These are phyloP conservation scores for Cheilosia grossa DNA, from an alignment of 2,888 invertebrate species.

Conservation along the genomic window DNA sequence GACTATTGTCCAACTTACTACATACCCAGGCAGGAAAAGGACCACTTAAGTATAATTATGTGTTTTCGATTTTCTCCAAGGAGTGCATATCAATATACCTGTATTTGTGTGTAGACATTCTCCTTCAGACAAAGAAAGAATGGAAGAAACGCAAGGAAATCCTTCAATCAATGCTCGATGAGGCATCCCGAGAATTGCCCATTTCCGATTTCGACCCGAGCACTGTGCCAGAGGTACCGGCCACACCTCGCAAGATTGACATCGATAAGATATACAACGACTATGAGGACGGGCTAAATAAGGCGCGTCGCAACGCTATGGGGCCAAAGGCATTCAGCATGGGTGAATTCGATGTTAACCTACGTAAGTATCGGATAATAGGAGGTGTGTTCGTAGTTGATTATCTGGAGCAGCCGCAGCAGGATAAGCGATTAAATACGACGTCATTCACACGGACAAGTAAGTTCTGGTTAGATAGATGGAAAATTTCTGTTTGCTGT, in stretches of 20 bases:
- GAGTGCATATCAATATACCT: constrained; percentile 31
- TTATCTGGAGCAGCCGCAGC: constrained; percentile 90
- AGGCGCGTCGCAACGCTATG: constrained; percentile 79
- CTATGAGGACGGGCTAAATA: constrained; percentile 82
- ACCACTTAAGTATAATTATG: constrained; percentile 67
- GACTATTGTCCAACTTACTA: constrained; percentile 83
- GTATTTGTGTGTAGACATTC: constrained; percentile 77
- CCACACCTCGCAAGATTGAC: constrained; percentile 79
- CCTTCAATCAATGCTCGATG: constrained; percentile 81
- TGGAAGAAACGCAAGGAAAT: constrained; percentile 83
- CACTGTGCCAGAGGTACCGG: constrained; percentile 77
- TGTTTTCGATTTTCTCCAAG: constrained; percentile 6
- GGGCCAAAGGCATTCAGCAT: constrained; percentile 82
- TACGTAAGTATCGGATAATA: constrained; percentile 89
- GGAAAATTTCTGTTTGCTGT: not conserved
- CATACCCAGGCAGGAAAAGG: constrained; percentile 77
- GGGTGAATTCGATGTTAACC: constrained; percentile 87
- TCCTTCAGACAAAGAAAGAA: constrained; percentile 81
- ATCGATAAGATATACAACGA: constrained; percentile 82
- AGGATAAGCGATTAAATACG: constrained; percentile 83
- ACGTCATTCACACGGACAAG: constrained; percentile 82
- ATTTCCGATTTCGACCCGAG: constrained; percentile 79
- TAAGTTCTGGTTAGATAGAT: constrained; percentile 64
- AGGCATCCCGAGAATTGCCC: constrained; percentile 79
- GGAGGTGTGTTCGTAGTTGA: constrained; percentile 91